Evolutionary conservation across 2,888 invertebrate species (phyloP).

Genomic region (Eilema caniola): DNA sequence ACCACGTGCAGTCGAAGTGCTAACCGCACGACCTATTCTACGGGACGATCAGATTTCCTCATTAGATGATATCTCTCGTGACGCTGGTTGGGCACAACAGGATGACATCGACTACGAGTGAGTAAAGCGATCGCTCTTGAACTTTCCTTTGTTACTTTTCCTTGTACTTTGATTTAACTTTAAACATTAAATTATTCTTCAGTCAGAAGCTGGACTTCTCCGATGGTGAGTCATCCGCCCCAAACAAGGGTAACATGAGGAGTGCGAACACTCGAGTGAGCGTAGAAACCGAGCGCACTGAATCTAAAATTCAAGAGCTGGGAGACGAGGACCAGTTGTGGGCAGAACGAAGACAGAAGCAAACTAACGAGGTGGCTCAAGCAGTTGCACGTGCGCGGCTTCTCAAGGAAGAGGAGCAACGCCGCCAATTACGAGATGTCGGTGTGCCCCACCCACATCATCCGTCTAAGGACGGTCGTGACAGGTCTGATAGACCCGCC

Average conservation of each 20-base stretch:
- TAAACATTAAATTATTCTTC: slow-evolving; percentile 47
- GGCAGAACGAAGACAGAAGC: slow-evolving; percentile 90
- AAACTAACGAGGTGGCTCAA: slow-evolving; percentile 91
- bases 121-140: slow-evolving; percentile 52
- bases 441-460: slow-evolving; percentile 63
- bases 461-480: slow-evolving; percentile 64
- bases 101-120: slow-evolving; percentile 97
- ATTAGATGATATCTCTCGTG: slow-evolving; percentile 95
- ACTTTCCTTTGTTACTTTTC: not conserved
- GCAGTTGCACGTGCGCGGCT: slow-evolving; percentile 94
- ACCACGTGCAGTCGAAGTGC: slow-evolving; percentile 88
- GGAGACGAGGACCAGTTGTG: slow-evolving; percentile 87
- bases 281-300: slow-evolving; percentile 75
- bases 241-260: slow-evolving; percentile 69
- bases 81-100: slow-evolving; percentile 96
- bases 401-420: slow-evolving; percentile 95
- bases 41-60: slow-evolving; percentile 97
- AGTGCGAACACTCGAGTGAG: slow-evolving; percentile 68
- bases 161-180: not conserved
- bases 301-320: slow-evolving; percentile 72
- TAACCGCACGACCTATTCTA: slow-evolving; percentile 94
- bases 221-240: slow-evolving; percentile 91
- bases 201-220: slow-evolving; percentile 97
- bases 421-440: slow-evolving; percentile 85
- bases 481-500: slow-evolving; percentile 57